Base-by-base conservation (phyloP, 2,113 vertebrate genomes). In the Morone chrysops region DNA sequence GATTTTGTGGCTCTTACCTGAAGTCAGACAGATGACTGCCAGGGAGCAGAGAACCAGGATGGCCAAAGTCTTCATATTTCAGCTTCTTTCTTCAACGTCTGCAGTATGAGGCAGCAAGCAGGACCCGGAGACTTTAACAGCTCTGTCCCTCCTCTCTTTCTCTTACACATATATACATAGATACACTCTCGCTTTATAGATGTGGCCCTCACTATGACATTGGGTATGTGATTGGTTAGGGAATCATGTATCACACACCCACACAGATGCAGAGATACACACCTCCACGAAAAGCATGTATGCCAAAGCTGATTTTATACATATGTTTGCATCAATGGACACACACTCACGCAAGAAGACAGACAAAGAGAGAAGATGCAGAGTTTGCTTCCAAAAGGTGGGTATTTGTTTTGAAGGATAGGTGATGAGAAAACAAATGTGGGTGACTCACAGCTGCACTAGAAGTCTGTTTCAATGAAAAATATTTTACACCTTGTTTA, bases 61-160 rank as follows among this genome's bases (percentile, higher is more conserved):
- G 31, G 51, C 65, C 75, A 94, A 25, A 25, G 84, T 87, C 91
- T 93, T 95, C 94, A 94, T 95, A 82, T 88, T 89, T 83, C 43
- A 47, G 57, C 66, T 68, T 75, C 41, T 82, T 80, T 78, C 76
- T 85, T 90, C n/a, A 57, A 63, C 4, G 70, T 82, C 73, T 75
- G 63, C 63, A 82, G 59, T 25, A 75, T 78, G 43, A 75, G 71
- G 77, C 73, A 73, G 57, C 20, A 74, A 82, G 45, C 43, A 4
- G 65, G 66, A 73, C 61, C 31, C 60, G 4, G 70, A 82, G 62
- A 82, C 43, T 43, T 78, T 2, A n/a, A 70, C 45, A 50, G 51
- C 73, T 76, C 20, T n/a, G 41, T 67, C 56, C 2, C 53, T 77
- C 25, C 31, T 66, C 62, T 61, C 51, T 71, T 51, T 56, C 68